Percentiles rank a stretch among this genome's conserved stretches.
phyloP scores from a whole-genome alignment of 1,140 invertebrate genomes.

The Oppia nitens region DNA sequence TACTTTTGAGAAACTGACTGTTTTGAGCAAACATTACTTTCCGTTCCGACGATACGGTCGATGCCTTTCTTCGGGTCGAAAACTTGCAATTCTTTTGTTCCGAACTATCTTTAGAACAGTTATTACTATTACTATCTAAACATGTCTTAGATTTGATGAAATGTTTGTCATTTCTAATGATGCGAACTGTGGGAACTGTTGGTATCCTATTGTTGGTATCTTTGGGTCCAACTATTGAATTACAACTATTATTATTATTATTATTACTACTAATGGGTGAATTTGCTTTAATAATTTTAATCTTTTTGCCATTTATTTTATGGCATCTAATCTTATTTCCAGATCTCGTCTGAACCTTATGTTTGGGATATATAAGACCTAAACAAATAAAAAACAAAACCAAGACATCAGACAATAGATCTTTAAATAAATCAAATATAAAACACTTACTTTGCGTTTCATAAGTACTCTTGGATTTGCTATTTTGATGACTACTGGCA shows the following conservation, averaged over 20 bases:
- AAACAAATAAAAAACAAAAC: not conserved
- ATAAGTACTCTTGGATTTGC: not conserved
- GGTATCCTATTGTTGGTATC: no score
- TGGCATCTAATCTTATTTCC: not conserved
- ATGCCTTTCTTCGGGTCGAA: not conserved
- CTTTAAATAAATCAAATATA: not conserved
- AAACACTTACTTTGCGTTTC: not conserved
- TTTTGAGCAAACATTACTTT: not conserved
- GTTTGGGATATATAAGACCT: not conserved
- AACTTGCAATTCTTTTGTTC: not conserved
- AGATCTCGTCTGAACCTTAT: not conserved
- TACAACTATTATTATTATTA: not conserved
- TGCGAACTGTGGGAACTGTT: not conserved
- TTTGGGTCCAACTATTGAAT: no score
- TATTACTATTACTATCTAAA: not conserved
- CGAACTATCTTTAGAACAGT: not conserved
- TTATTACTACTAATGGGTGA: not conserved
- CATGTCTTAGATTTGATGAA: not conserved
- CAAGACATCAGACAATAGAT: not conserved
- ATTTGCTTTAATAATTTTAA: not conserved
- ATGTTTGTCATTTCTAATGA: not conserved
- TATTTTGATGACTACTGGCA: not conserved
- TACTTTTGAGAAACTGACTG: not conserved
- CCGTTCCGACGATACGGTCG: not conserved
- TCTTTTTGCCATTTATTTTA: not conserved